Base-by-base conservation (phyloP, 2,113 vertebrate genomes). In the Nibea albiflora region DNA sequence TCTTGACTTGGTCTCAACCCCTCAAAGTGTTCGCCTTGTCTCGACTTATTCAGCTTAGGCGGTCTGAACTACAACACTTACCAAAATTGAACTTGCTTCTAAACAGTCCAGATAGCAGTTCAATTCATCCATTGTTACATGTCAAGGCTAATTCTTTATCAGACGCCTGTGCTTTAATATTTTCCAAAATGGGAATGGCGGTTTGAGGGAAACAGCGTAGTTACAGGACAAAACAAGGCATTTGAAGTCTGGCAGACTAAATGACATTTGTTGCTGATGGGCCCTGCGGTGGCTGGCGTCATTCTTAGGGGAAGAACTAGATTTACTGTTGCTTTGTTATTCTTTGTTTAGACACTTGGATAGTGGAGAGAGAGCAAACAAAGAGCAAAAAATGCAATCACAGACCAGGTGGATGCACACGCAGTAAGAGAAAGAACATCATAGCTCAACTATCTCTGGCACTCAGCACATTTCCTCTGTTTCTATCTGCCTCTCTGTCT, bases 251-350 rank as follows among this genome's bases (percentile, higher is more conserved):
- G n/a, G n/a, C n/a, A n/a, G n/a, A n/a, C n/a, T n/a, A n/a, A n/a
- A n/a, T 73, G 70, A 73, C 73, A 63, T 83, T 76, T 85, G 74
- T 26, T 71, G 83, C 63, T 80, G 89, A 87, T 73, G 83, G 73
- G 73, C 85, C 61, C 82, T 17, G 63, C 63, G 56, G 68, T 74
- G 49, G 50, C 60, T 9, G 15, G n/a, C 75, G 61, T 84, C 60
- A 42, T 70, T 85, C 75, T 3, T 2, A 22, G 19, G 19, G 35
- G 42, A 73, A 63, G 54, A 76, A 52, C 61, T 39, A 49, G 28
- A 28, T 73, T 78, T 57, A 74, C 53, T 19, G 35, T 57, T 54
- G 50, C 67, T 78, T 78, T 78, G 46, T 68, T 77, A 16, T 65
- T 64, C 72, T 87, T 81, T 86, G 78, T 83, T 85, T 58, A 47